Percentiles rank a stretch among this genome's conserved stretches.
These are phyloP conservation scores for Athetis lepigone DNA, from an alignment of 2,888 invertebrate species.

Conservation along the genomic window DNA sequence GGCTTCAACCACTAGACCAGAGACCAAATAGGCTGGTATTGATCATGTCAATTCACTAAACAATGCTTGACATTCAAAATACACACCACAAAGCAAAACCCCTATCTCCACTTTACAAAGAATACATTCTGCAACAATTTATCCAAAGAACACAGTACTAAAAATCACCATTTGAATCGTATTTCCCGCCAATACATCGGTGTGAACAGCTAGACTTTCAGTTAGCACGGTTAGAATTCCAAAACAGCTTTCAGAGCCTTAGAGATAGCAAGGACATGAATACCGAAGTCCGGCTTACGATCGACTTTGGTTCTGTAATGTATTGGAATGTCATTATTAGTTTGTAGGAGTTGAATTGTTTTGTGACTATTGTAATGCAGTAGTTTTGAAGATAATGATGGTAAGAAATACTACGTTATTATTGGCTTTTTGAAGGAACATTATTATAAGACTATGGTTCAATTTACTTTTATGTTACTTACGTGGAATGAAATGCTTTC, in stretches of 20 bases:
- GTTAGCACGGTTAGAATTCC: slow-evolving; percentile 76
- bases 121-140: background rate
- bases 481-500: too few species aligned
- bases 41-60: background rate
- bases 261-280: slow-evolving; percentile 76
- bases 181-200: slow-evolving; percentile 57
- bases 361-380: too few species aligned
- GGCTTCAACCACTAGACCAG: too few species aligned
- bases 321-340: slow-evolving; percentile 60
- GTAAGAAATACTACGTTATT: too few species aligned
- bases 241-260: slow-evolving; percentile 71
- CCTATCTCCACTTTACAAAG: background rate
- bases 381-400: too few species aligned
- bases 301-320: slow-evolving; percentile 60
- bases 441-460: too few species aligned
- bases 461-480: too few species aligned
- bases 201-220: slow-evolving; percentile 61
- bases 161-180: slow-evolving; percentile 44
- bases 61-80: too few species aligned
- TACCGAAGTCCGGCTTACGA: slow-evolving; percentile 67
- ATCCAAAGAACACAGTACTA: slow-evolving; percentile 3
- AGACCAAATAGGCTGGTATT: too few species aligned
- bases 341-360: slow-evolving; percentile 46
- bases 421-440: background rate
- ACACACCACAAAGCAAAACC: background rate